Percentiles rank a stretch among this genome's conserved stretches.
Evolutionary conservation across 1,140 invertebrate genomes (phyloP).

Genomic region (Meloidogyne exigua): DNA sequence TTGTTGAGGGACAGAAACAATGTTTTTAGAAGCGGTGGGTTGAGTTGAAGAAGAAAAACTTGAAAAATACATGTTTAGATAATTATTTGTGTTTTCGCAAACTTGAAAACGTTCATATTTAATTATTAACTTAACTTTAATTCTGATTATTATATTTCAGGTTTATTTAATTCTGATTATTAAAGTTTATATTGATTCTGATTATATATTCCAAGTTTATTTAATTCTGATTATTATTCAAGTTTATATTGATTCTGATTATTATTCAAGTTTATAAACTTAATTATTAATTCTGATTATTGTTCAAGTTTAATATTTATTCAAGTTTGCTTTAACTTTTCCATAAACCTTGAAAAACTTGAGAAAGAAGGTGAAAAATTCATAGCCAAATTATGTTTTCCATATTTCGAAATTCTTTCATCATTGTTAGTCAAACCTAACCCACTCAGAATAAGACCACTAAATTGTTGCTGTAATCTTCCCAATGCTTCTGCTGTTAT

Average conservation of each 20-base stretch:
- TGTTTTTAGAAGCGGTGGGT: not conserved
- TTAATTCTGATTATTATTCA: not conserved
- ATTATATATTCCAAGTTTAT: not conserved
- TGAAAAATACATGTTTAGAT: not conserved
- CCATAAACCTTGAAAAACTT: not conserved
- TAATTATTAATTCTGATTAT: not conserved
- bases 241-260: not conserved
- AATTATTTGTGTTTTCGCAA: no score
- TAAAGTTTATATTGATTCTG: not conserved
- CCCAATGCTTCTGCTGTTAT: not conserved
- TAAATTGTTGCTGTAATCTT: not conserved
- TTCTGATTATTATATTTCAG: not conserved
- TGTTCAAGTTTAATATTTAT: not conserved
- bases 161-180: not conserved
- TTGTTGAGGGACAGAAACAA: not conserved
- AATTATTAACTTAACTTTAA: not conserved
- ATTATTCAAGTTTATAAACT: not conserved
- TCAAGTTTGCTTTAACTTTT: no score
- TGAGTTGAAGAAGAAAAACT: not conserved
- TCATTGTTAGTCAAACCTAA: not conserved
- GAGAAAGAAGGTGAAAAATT: not conserved
- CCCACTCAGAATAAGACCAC: not conserved
- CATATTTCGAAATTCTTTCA: no score
- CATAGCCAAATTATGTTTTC: not conserved
- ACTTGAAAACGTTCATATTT: not conserved